Evolutionary conservation across 1,140 invertebrate species (phyloP), one percentile per base, ranked within the genome.

Genomic region (Cydia strobilella): DNA sequence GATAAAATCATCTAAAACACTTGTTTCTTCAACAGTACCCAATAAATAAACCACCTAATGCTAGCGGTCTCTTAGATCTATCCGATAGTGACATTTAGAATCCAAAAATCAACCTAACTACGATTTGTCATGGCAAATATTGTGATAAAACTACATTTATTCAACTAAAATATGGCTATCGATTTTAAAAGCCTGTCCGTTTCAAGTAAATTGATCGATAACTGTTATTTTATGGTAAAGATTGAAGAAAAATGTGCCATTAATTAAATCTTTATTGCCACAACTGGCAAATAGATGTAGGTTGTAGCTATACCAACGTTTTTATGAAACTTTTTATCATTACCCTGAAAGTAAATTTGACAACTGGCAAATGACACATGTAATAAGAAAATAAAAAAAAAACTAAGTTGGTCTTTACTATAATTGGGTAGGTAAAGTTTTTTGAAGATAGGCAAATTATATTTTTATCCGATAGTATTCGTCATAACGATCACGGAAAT

Each of bases 51-150:
- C 12, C 31, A 27, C 15, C 62, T 77, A 73, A 81, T 73, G 74
- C 74, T 63, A 74, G 77, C 77, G 77, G 82, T 69, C 51, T 74
- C 62, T 81, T 31, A 74, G 78, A 83, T 81, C 75, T 74, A 42
- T 1, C 45, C 74, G 75, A 76, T 76, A 76, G 35, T 74, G 77
- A 73, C 74, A 48, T 48, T 74, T 72, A n/a, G 72, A 74, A 75
- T 74, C 69, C 62, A 69, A 74, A 76, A 75, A 76, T 73, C 63
- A 27, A 75, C 63, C 63, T 71, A 59, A 78, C 74, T 78, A 54
- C 79, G 75, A 83, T 83, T 77, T 77, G 73, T 83, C 75, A 77
- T 71, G 42, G 31, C 76, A 75, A 80, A 77, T 77, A 80, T 79
- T 78, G 75, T 75, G 75, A 76, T 69, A 74, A 74, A 65, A 74